Conservation (phyloP, 2,888 invertebrate genomes). For the Pseudococcus jackbeardsleyi region DNA sequence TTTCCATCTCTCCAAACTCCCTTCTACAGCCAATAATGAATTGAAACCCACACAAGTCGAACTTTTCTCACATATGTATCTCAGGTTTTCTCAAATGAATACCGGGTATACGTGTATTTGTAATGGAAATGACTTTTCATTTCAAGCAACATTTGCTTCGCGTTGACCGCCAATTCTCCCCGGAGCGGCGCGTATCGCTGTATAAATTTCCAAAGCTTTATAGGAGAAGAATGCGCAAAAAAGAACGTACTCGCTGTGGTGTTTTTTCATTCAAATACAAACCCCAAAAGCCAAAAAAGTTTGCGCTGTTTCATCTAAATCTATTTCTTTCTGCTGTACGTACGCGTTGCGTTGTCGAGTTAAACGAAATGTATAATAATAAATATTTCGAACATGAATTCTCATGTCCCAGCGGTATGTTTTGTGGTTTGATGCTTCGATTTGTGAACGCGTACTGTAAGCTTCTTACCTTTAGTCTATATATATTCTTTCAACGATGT, state of each 20-base stretch:
- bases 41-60: background rate
- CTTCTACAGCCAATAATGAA: background rate
- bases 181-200: constrained; percentile 7
- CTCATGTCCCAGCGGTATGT: constrained; percentile 34
- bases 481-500: background rate
- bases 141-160: constrained; percentile 8
- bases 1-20: no score
- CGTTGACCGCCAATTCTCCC: constrained; percentile 9
- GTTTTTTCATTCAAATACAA: constrained; percentile 32
- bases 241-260: background rate
- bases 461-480: constrained; percentile 15
- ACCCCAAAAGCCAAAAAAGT: constrained; percentile 5
- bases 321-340: constrained; percentile 4
- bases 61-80: background rate
- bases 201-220: constrained; percentile 35
- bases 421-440: constrained; percentile 41
- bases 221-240: background rate
- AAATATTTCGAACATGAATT: constrained; percentile 38
- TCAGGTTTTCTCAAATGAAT: constrained; percentile 1
- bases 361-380: constrained; percentile 35
- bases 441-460: constrained; percentile 14
- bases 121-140: background rate
- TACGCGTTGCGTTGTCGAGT: background rate
- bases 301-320: constrained; percentile 29
- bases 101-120: background rate